phyloP scores from a whole-genome alignment of 2,113 vertebrate species.

The Phaethon lepturus region DNA sequence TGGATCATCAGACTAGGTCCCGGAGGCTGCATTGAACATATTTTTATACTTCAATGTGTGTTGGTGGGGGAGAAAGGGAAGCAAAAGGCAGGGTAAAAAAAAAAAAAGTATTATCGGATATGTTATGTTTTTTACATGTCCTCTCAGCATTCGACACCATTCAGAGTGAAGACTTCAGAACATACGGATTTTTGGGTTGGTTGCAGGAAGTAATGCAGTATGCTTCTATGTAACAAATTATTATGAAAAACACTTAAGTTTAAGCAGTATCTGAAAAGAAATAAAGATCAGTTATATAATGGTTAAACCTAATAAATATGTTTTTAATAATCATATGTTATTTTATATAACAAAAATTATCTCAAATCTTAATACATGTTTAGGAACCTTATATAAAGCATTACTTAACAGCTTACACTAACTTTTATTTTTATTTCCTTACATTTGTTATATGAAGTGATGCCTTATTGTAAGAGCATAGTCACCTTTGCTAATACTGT shows the following conservation, averaged over 20 bases:
- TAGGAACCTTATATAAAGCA: neutral
- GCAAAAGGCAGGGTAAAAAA: neutral
- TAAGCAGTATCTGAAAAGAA: neutral
- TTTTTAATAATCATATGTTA: rapidly evolving
- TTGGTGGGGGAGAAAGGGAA: neutral
- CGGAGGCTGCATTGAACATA: neutral
- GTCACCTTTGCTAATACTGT: neutral
- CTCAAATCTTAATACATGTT: neutral
- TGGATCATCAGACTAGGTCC: neutral
- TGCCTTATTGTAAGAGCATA: neutral
- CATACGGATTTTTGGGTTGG: neutral
- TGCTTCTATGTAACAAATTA: neutral
- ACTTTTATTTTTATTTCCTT: neutral
- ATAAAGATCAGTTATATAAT: no score
- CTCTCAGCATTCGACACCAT: neutral
- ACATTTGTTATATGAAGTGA: neutral
- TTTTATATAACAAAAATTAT: neutral
- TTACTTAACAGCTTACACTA: neutral
- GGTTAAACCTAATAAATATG: neutral
- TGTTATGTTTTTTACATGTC: neutral
- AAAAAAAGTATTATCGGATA: neutral
- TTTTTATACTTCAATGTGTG: neutral
- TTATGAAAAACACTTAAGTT: neutral
- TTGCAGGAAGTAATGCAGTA: neutral
- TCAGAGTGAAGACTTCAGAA: neutral